Evolutionary conservation across 1,140 invertebrate species (phyloP).

Genomic region (Ceratosolen solmsi): DNA sequence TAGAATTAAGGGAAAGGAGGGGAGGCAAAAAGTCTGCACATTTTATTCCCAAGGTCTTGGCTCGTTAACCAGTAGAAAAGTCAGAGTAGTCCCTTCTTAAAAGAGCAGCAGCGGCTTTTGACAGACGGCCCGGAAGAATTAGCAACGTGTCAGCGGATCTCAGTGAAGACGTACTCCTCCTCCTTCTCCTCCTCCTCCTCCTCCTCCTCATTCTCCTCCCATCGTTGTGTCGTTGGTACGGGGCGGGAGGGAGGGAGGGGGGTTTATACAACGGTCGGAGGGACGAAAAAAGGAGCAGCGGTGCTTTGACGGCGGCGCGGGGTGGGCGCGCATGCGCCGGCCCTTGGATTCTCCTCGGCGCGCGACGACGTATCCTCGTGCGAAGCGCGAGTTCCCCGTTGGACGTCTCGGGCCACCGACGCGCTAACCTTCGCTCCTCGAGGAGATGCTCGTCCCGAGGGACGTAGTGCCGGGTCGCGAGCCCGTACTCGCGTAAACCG

Average conservation of each 20-base stretch:
- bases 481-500: not conserved
- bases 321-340: constrained; percentile 43
- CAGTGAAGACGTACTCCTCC: constrained; percentile 14
- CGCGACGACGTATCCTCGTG: not conserved
- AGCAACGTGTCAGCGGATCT: constrained; percentile 26
- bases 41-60: not conserved
- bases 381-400: constrained; percentile 31
- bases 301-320: not conserved
- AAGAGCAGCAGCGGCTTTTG: not conserved
- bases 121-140: constrained; percentile 11
- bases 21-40: not conserved
- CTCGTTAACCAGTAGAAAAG: not conserved
- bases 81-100: not conserved
- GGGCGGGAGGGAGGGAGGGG: not conserved
- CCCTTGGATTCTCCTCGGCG: constrained; percentile 15
- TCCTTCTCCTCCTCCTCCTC: not conserved
- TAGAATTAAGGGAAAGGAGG: not conserved
- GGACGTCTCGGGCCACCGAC: constrained; percentile 7
- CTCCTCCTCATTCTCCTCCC: no score
- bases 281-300: constrained; percentile 27
- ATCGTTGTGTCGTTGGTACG: no score
- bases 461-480: not conserved
- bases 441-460: not conserved
- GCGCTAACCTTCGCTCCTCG: not conserved
- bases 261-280: not conserved